Conservation (phyloP, 2,888 invertebrate genomes). For the Lepidocyrtoides sp. region DNA sequence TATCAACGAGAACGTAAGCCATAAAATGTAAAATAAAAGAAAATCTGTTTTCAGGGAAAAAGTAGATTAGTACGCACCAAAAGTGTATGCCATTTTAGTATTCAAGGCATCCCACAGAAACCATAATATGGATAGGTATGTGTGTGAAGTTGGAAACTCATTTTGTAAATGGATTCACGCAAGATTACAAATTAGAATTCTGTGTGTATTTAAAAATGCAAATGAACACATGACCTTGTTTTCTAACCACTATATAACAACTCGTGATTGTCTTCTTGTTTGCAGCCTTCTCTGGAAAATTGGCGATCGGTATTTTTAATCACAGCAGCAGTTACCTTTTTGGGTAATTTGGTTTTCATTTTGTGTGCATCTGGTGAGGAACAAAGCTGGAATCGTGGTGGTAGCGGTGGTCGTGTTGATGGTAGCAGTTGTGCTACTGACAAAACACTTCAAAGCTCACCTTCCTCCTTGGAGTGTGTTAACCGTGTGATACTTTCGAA, state of each 20-base stretch:
- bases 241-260: neutral
- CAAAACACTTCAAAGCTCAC: slow-evolving; percentile 20
- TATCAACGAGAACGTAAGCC: slow-evolving; percentile 85
- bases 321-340: slow-evolving; percentile 88
- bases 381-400: slow-evolving; percentile 88
- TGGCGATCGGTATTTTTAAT: slow-evolving; percentile 90
- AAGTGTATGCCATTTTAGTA: neutral
- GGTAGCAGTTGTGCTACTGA: slow-evolving; percentile 13
- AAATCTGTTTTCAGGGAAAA: neutral
- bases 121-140: neutral
- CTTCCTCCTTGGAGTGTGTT: slow-evolving; percentile 27
- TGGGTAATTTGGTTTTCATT: slow-evolving; percentile 88
- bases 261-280: slow-evolving; percentile 80
- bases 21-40: neutral
- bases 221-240: neutral
- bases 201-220: slow-evolving; percentile 16
- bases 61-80: neutral
- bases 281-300: slow-evolving; percentile 89
- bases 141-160: neutral
- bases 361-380: slow-evolving; percentile 89
- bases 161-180: slow-evolving; percentile 3
- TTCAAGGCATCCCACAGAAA: neutral
- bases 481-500: slow-evolving; percentile 41
- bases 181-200: slow-evolving; percentile 41
- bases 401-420: neutral